A percentile compares a stretch with the other conserved stretches of the same genome.
Evolutionary conservation across 2,888 invertebrate genomes (phyloP).

Genomic region (Boloria selene): DNA sequence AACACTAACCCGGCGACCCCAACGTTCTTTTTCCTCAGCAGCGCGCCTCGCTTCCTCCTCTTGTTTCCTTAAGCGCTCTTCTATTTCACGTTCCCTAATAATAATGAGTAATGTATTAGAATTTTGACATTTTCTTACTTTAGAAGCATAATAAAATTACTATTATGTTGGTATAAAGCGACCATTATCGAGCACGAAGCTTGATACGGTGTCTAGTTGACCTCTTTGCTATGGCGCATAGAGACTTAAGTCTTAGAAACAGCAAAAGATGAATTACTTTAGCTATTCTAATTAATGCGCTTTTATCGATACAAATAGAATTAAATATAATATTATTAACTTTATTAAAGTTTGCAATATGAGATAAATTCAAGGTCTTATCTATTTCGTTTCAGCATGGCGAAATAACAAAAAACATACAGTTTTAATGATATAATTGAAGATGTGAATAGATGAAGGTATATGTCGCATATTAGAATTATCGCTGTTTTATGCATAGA

Average conservation of each 20-base stretch:
- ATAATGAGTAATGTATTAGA: background rate
- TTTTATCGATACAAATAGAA: no score
- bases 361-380: background rate
- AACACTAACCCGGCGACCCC: conserved; percentile 63
- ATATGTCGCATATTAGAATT: no score
- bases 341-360: background rate
- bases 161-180: conserved; percentile 67
- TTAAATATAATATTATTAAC: no score
- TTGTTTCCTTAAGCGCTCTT: conserved; percentile 89
- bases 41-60: conserved; percentile 71
- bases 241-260: conserved; percentile 14
- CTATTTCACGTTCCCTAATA: conserved; percentile 91
- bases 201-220: conserved; percentile 64
- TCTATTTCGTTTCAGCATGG: no score
- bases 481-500: no score
- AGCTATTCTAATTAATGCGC: no score
- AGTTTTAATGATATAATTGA: no score
- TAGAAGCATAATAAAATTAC: no score
- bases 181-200: conserved; percentile 55
- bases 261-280: no score
- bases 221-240: conserved; percentile 60
- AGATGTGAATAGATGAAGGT: no score
- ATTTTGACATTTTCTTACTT: no score
- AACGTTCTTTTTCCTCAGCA: conserved; percentile 71
- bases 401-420: no score